These are phyloP conservation scores for Ctena decussata DNA, from an alignment of 2,888 invertebrate genomes.

Conservation along the genomic window DNA sequence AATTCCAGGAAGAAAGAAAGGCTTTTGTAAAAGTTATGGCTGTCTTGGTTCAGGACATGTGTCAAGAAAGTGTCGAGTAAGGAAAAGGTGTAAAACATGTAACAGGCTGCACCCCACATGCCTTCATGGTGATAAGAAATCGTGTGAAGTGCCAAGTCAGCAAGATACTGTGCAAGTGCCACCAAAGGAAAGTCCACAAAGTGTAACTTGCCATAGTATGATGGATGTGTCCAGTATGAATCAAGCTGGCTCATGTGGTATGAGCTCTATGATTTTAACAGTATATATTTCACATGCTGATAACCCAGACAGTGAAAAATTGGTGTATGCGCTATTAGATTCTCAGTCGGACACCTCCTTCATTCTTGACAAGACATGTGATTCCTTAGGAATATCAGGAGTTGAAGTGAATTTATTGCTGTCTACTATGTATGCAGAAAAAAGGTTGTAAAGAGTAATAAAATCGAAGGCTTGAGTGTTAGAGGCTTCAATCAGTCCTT, in stretches of 20 bases:
- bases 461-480: conserved; percentile 42
- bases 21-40: neutral
- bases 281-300: conserved; percentile 46
- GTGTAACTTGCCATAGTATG: neutral
- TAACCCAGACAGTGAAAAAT: conserved; percentile 39
- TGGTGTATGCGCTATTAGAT: conserved; percentile 64
- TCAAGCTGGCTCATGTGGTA: neutral
- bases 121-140: neutral
- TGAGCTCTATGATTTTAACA: conserved; percentile 15
- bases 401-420: conserved; percentile 32
- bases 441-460: conserved; percentile 17
- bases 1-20: neutral
- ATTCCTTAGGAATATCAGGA: conserved; percentile 37
- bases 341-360: conserved; percentile 63
- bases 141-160: neutral
- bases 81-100: conserved; percentile 8
- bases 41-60: conserved; percentile 13
- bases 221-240: neutral
- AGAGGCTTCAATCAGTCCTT: conserved; percentile 32
- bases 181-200: neutral
- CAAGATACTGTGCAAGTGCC: too few relatives aligned
- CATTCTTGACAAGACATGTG: conserved; percentile 38
- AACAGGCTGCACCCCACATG: neutral
- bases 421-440: conserved; percentile 52
- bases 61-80: conserved; percentile 9